These are phyloP conservation scores for Coregonus suidteri DNA, from an alignment of 2,797 vertebrate species.

Conservation along the genomic window DNA sequence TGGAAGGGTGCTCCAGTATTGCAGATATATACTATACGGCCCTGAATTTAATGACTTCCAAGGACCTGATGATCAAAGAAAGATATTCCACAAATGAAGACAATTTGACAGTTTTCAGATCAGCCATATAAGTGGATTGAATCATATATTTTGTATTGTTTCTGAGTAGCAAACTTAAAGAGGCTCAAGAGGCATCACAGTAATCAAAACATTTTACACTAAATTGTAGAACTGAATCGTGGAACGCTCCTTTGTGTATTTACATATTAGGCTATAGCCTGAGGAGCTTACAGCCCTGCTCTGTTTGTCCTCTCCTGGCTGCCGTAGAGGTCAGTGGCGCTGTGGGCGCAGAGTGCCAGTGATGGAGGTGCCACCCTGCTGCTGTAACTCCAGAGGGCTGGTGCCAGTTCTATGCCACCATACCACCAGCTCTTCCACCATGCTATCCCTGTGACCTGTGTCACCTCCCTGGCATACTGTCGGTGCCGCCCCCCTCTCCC, in stretches of 20 bases:
- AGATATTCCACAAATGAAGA: neutral
- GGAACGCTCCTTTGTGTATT: neutral
- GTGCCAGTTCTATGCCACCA: conserved; percentile 11
- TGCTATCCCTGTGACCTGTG: conserved; percentile 9
- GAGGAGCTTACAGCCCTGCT: neutral
- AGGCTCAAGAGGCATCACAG: neutral
- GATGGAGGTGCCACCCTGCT: conserved; percentile 8
- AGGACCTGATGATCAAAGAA: conserved; percentile 25
- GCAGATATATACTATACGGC: neutral
- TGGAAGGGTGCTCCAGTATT: conserved; percentile 17
- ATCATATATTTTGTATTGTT: neutral
- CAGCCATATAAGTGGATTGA: neutral
- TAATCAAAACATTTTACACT: neutral
- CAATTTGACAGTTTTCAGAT: neutral
- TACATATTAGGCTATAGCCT: neutral
- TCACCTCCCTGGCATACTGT: conserved; percentile 4
- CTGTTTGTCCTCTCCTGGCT: neutral
- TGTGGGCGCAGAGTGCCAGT: neutral
- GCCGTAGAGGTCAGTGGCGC: neutral
- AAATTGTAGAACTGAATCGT: neutral
- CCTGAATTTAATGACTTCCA: conserved; percentile 25
- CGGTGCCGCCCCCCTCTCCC: neutral
- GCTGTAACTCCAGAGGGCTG: conserved; percentile 3
- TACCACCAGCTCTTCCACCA: conserved; percentile 15
- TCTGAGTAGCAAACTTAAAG: neutral